These are phyloP conservation scores for Atrichornis clamosus DNA, from an alignment of 2,113 vertebrate genomes.

Conservation along the genomic window DNA sequence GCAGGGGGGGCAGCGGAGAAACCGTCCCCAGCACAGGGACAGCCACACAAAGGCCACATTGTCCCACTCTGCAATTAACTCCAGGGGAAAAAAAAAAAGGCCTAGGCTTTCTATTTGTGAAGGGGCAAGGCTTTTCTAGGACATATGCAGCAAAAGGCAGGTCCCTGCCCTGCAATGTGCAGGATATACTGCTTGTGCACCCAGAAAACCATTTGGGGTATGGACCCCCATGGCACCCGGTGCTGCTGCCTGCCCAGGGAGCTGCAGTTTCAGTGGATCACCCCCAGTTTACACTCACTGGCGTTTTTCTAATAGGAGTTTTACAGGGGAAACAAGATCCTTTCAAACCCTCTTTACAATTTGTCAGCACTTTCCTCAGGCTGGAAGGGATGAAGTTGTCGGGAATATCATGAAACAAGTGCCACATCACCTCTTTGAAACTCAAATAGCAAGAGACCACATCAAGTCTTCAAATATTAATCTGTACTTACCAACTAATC, in stretches of 20 bases:
- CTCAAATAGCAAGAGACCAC: not conserved
- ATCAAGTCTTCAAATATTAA: not conserved
- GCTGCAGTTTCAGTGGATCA: not conserved
- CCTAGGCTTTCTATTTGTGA: not conserved
- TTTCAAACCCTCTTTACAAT: not conserved
- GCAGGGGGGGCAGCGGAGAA: not conserved
- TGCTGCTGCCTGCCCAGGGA: not conserved
- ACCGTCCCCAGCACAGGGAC: not conserved
- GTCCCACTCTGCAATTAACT: not conserved
- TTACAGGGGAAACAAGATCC: not conserved
- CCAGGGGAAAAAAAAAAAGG: not conserved
- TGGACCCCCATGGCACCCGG: fast-evolving
- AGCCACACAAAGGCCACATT: constrained; percentile 21
- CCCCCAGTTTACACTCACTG: fast-evolving
- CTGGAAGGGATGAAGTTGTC: not conserved
- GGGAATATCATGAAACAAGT: not conserved
- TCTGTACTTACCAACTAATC: constrained; percentile 23
- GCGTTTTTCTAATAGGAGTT: fast-evolving
- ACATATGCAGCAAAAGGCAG: fast-evolving
- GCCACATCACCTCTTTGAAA: not conserved
- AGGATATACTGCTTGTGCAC: not conserved
- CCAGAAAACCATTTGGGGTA: not conserved
- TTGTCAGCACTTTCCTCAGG: not conserved
- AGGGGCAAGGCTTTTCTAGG: not conserved
- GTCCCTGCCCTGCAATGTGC: fast-evolving